phyloP scores from a whole-genome alignment of 1,140 invertebrate genomes.

The Cyclina sinensis region DNA sequence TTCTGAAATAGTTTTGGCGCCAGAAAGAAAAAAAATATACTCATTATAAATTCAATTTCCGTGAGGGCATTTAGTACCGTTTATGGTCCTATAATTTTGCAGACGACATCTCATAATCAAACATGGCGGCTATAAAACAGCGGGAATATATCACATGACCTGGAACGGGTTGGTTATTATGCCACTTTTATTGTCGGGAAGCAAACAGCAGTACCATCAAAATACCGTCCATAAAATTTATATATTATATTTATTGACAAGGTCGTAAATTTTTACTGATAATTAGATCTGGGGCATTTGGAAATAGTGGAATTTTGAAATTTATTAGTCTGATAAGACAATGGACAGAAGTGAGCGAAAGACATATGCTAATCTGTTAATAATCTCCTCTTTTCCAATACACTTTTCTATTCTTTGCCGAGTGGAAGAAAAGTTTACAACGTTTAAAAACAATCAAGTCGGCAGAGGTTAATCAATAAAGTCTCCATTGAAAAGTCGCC shows the following conservation, averaged over 20 bases:
- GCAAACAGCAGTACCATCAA: conserved; percentile 62
- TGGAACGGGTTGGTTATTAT: conserved; percentile 23
- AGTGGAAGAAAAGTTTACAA: too few relatives aligned
- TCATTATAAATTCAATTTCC: conserved; percentile 31
- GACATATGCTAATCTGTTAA: neutral
- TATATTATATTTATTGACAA: conserved; percentile 62
- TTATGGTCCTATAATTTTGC: conserved; percentile 46
- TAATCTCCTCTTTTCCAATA: neutral
- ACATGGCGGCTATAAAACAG: conserved; percentile 57
- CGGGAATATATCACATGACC: conserved; percentile 57
- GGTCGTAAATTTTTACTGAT: conserved; percentile 54
- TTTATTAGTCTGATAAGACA: conserved; percentile 34
- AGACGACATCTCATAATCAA: conserved; percentile 44
- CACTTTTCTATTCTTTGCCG: too few relatives aligned
- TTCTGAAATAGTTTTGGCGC: neutral
- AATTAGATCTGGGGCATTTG: conserved; percentile 42
- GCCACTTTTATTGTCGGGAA: conserved; percentile 63
- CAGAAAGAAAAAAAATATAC: neutral
- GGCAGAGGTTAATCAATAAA: too few relatives aligned
- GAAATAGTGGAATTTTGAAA: conserved; percentile 12
- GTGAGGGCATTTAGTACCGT: neutral
- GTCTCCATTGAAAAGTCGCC: too few relatives aligned
- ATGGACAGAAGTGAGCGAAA: conserved; percentile 4
- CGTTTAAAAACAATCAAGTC: too few relatives aligned
- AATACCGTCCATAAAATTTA: conserved; percentile 60